phyloP scores from a whole-genome alignment of 2,888 invertebrate genomes.

The Panorpa germanica region DNA sequence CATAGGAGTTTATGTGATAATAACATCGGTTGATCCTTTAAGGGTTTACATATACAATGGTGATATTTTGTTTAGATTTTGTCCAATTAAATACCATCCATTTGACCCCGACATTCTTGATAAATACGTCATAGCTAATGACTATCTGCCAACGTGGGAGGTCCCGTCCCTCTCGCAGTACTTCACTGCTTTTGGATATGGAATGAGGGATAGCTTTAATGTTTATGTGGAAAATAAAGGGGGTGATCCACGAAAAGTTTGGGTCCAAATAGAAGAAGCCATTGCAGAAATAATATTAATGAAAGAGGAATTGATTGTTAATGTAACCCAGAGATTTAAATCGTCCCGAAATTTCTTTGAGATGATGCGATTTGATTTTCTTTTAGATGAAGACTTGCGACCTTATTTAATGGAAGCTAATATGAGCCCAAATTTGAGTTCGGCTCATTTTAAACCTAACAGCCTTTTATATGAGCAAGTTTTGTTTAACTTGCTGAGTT shows the following conservation, averaged over 20 bases:
- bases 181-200: constrained; percentile 50
- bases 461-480: constrained; percentile 82
- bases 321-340: constrained; percentile 29
- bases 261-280: constrained; percentile 63
- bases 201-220: constrained; percentile 77
- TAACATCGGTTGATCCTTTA: constrained; percentile 82
- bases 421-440: constrained; percentile 95
- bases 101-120: constrained; percentile 61
- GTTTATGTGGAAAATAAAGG: constrained; percentile 47
- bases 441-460: constrained; percentile 82
- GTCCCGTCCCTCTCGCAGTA: constrained; percentile 57
- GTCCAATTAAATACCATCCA: constrained; percentile 75
- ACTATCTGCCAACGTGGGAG: constrained; percentile 89
- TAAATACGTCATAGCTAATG: constrained; percentile 88
- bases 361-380: constrained; percentile 85
- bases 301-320: constrained; percentile 52
- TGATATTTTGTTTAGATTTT: constrained; percentile 81
- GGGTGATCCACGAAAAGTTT: constrained; percentile 51
- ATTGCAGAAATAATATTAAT: constrained; percentile 46
- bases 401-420: constrained; percentile 90
- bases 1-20: constrained; percentile 81
- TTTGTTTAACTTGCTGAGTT: constrained; percentile 58
- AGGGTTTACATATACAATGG: constrained; percentile 77
- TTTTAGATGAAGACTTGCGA: constrained; percentile 69
- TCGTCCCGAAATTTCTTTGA: constrained; percentile 70